phyloP scores from a whole-genome alignment of 2,888 invertebrate species.

The Thysanoteuthis rhombus region DNA sequence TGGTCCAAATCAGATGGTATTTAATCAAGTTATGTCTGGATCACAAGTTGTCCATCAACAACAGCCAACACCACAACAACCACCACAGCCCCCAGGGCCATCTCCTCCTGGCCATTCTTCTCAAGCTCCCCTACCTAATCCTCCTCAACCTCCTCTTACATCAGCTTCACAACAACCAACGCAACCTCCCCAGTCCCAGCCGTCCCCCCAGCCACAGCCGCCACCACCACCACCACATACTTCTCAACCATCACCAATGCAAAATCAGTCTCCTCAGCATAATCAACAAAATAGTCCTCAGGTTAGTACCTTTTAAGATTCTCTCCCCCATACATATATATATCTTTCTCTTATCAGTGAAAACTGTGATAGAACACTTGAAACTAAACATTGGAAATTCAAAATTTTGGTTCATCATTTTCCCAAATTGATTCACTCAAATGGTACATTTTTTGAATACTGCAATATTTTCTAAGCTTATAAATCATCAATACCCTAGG shows the following conservation, averaged over 20 bases:
- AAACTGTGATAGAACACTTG: too few relatives aligned
- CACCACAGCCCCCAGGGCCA: conserved; percentile 42
- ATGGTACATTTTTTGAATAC: too few relatives aligned
- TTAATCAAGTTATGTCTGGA: conserved; percentile 40
- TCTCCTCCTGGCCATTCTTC: conserved; percentile 41
- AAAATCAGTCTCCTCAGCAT: conserved; percentile 39
- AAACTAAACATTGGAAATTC: too few relatives aligned
- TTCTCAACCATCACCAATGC: conserved; percentile 38
- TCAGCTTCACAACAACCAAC: conserved; percentile 58
- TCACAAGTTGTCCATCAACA: conserved; percentile 39
- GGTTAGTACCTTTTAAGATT: conserved; percentile 39
- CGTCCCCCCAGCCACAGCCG: conserved; percentile 71
- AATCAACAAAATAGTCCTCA: conserved; percentile 53
- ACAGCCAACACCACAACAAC: conserved; percentile 44
- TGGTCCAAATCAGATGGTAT: conserved; percentile 39
- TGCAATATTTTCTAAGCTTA: too few relatives aligned
- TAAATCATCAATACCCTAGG: too few relatives aligned
- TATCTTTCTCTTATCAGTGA: too few relatives aligned
- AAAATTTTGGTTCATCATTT: too few relatives aligned
- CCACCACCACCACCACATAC: conserved; percentile 67
- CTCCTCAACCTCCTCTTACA: conserved; percentile 44
- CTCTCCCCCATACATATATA: too few relatives aligned
- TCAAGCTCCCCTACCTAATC: conserved; percentile 48
- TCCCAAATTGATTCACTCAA: too few relatives aligned
- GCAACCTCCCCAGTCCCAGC: conserved; percentile 51